These are phyloP conservation scores for Pluvialis apricaria DNA, from an alignment of 2,113 vertebrate genomes.

Conservation along the genomic window DNA sequence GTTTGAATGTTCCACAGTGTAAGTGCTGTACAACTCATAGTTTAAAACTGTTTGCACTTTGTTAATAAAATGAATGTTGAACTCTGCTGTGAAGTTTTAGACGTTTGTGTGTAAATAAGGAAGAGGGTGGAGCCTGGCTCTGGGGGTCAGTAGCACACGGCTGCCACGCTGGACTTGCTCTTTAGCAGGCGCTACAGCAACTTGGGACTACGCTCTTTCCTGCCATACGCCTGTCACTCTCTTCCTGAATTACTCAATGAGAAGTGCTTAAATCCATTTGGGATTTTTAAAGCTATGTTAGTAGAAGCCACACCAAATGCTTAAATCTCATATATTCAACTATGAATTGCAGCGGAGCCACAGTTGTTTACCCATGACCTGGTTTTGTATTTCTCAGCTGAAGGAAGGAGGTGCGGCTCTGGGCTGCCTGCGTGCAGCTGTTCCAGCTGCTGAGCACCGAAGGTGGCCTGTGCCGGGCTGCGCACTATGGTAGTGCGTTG, in stretches of 20 bases:
- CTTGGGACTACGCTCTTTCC: no score
- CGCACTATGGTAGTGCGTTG: accelerated
- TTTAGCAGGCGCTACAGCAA: no score
- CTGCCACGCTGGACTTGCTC: accelerated
- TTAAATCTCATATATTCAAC: accelerated
- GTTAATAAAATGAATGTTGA: conserved; percentile 79
- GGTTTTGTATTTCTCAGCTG: neutral
- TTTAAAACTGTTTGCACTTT: conserved; percentile 76
- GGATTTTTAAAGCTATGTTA: neutral
- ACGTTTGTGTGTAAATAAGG: neutral
- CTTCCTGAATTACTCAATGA: neutral
- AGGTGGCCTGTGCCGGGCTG: neutral
- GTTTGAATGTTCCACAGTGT: neutral
- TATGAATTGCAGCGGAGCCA: accelerated
- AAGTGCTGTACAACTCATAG: conserved; percentile 52
- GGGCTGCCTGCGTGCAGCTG: neutral
- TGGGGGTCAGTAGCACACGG: accelerated
- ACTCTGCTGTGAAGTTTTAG: conserved; percentile 17
- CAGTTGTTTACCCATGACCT: accelerated
- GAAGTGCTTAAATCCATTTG: neutral
- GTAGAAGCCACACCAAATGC: neutral
- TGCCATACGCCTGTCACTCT: neutral
- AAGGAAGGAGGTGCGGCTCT: neutral
- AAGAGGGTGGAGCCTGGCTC: accelerated
- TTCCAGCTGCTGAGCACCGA: neutral